phyloP scores from a whole-genome alignment of 2,888 invertebrate genomes.

The Tryphoninae sp. region DNA sequence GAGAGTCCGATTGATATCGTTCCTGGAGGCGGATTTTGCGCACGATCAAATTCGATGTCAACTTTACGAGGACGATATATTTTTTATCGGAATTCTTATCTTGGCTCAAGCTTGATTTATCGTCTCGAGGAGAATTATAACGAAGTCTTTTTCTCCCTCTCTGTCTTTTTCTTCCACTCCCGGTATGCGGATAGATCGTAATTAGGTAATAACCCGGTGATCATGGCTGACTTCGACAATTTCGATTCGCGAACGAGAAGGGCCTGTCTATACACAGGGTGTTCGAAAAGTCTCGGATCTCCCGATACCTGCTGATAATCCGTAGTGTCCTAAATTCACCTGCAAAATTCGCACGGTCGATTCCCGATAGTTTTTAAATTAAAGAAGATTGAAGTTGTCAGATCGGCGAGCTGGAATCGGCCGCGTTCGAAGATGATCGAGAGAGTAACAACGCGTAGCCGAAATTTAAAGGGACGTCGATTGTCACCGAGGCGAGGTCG shows the following conservation, averaged over 20 bases:
- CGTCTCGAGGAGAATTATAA: neutral
- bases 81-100: neutral
- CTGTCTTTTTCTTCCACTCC: conserved; percentile 59
- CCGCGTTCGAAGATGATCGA: no score
- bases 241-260: conserved; percentile 66
- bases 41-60: conserved; percentile 23
- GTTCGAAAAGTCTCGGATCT: no score
- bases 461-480: no score
- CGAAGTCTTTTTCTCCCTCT: neutral
- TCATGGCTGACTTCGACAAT: conserved; percentile 69
- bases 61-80: conserved; percentile 12
- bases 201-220: conserved; percentile 79
- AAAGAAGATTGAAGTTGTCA: no score
- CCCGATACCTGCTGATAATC: no score
- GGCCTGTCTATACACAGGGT: neutral
- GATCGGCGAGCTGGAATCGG: no score
- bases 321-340: no score
- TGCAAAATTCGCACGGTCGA: no score
- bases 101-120: conserved; percentile 20
- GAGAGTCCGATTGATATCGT: conserved; percentile 52
- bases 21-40: neutral
- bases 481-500: no score
- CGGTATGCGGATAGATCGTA: conserved; percentile 73
- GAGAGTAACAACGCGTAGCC: no score
- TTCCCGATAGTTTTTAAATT: no score